phyloP scores from a whole-genome alignment of 2,797 vertebrate genomes.

The Mormyrops attenuatus region DNA sequence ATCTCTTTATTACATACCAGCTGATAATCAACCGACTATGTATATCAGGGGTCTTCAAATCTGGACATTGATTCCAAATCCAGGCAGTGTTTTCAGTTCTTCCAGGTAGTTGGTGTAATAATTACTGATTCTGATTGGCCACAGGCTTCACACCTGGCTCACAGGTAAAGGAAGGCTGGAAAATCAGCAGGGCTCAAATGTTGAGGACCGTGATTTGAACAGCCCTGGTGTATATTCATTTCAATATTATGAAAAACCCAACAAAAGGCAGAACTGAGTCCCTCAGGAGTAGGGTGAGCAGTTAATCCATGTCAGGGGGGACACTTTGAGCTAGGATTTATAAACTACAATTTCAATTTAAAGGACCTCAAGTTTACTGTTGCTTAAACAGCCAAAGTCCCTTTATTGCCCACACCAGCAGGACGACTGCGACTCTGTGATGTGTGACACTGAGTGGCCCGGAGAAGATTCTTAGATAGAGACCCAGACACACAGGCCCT shows the following conservation, averaged over 20 bases:
- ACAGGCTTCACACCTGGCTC: not conserved
- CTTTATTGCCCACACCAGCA: not conserved
- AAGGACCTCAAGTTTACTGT: not conserved
- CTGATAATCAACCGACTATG: not conserved
- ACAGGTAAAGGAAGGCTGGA: not conserved
- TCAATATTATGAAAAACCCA: not conserved
- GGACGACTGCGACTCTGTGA: not conserved
- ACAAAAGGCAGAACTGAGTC: not conserved
- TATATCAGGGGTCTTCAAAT: not conserved
- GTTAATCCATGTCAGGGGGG: not conserved
- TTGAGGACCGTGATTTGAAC: not conserved
- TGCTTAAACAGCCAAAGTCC: not conserved
- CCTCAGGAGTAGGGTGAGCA: not conserved
- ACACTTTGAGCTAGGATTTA: not conserved
- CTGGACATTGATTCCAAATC: not conserved
- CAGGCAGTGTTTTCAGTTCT: not conserved
- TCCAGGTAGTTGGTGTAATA: not conserved
- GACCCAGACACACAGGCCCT: slow-evolving; percentile 28
- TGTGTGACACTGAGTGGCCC: not conserved
- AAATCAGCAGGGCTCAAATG: not conserved
- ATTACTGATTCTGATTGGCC: not conserved
- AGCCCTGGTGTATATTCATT: not conserved
- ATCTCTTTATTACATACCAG: not conserved
- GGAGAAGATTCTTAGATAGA: slow-evolving; percentile 23
- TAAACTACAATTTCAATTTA: not conserved